Percentiles rank a stretch among this genome's conserved stretches.
Conservation (phyloP, 2,113 vertebrate genomes). For the Strix aluco region DNA sequence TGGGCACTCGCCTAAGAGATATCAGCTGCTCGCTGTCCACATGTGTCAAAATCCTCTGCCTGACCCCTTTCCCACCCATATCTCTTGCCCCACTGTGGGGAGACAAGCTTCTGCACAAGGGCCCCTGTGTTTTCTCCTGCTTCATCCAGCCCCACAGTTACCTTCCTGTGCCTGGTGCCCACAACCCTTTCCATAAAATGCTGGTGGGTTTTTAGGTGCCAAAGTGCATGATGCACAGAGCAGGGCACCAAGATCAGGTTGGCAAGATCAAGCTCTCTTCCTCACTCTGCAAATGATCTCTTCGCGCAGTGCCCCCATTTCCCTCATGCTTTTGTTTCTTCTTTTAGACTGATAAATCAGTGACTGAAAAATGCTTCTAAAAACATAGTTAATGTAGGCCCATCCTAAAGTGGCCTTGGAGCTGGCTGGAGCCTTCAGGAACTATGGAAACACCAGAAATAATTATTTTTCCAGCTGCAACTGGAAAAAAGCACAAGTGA, state of each 20-base stretch:
- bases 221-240: rapidly evolving
- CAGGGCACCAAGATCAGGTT: background rate
- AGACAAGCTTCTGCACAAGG: rapidly evolving
- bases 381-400: background rate
- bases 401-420: background rate
- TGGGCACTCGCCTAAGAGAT: rapidly evolving
- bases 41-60: background rate
- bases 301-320: background rate
- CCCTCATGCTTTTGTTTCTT: background rate
- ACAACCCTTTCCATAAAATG: background rate
- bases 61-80: rapidly evolving
- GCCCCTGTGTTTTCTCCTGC: background rate
- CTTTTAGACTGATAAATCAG: background rate
- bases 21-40: rapidly evolving
- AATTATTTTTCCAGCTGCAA: background rate
- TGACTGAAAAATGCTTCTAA: background rate
- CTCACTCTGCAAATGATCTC: background rate
- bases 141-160: rapidly evolving
- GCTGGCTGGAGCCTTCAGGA: background rate
- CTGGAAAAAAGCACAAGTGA: background rate
- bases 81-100: background rate
- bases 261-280: background rate
- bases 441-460: background rate
- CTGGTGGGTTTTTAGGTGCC: background rate
- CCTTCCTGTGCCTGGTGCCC: background rate